A percentile compares a stretch with the other conserved stretches of the same genome.
Evolutionary conservation across 2,888 invertebrate species (phyloP).

Genomic region (Diplazon laetatorius): DNA sequence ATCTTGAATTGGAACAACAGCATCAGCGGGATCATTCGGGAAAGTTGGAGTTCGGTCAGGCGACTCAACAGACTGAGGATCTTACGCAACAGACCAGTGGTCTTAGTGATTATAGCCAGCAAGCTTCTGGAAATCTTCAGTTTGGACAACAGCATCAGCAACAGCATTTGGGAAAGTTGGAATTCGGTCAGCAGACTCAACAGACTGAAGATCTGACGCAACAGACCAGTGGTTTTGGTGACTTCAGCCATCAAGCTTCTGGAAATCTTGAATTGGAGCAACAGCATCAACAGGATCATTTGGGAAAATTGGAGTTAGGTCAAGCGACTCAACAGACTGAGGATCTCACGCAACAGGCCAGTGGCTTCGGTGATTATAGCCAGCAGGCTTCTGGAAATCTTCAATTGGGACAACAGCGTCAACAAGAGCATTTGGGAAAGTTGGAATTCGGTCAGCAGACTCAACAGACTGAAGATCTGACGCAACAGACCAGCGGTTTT

Average conservation of each 20-base stretch:
- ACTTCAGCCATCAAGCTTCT: slow-evolving; percentile 61
- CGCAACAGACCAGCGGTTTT: not conserved
- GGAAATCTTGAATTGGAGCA: slow-evolving; percentile 39
- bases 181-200: slow-evolving; percentile 75
- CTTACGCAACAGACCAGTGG: slow-evolving; percentile 59
- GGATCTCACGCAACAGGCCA: slow-evolving; percentile 67
- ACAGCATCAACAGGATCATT: slow-evolving; percentile 52
- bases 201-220: slow-evolving; percentile 66
- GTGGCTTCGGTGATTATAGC: slow-evolving; percentile 39
- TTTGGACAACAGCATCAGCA: slow-evolving; percentile 58
- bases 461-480: slow-evolving; percentile 31
- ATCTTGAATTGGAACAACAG: slow-evolving; percentile 31
- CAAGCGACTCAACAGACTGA: slow-evolving; percentile 56
- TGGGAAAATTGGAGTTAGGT: slow-evolving; percentile 47
- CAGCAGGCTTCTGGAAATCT: slow-evolving; percentile 43
- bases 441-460: slow-evolving; percentile 30
- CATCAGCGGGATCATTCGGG: slow-evolving; percentile 53
- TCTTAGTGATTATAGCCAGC: slow-evolving; percentile 66
- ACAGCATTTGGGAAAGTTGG: slow-evolving; percentile 20
- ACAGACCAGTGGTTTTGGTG: slow-evolving; percentile 57
- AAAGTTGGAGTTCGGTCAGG: slow-evolving; percentile 44
- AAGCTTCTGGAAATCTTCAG: slow-evolving; percentile 48
- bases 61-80: slow-evolving; percentile 61
- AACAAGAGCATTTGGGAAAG: slow-evolving; percentile 58
- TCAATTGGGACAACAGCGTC: slow-evolving; percentile 64